Evolutionary conservation across 2,888 invertebrate species (phyloP).

Genomic region (Noctua pronuba): DNA sequence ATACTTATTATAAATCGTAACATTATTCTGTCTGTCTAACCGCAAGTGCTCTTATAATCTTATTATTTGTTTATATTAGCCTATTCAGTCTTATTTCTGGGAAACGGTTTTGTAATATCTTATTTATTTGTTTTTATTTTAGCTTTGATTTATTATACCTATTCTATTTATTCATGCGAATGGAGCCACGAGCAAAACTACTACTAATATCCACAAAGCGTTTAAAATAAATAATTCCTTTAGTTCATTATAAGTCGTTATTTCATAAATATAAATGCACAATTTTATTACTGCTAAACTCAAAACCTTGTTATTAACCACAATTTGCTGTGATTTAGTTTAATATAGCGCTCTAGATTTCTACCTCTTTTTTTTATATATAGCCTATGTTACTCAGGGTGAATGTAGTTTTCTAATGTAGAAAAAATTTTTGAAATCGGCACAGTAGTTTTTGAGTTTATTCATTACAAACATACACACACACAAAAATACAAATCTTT

Average conservation of each 20-base stretch:
- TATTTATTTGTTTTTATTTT: background rate
- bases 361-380: no score
- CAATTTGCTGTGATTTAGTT: background rate
- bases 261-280: background rate
- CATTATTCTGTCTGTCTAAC: background rate
- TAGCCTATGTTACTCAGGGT: no score
- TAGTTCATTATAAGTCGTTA: background rate
- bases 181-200: background rate
- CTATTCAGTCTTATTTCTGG: background rate
- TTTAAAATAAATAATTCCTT: conserved; percentile 17
- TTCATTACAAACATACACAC: no score
- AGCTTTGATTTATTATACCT: background rate
- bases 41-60: background rate
- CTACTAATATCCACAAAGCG: background rate
- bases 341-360: no score
- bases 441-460: no score
- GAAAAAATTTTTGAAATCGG: no score
- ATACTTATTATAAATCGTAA: no score
- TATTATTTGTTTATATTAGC: background rate
- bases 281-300: conserved; percentile 2
- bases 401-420: no score
- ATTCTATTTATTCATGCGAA: background rate
- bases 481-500: no score
- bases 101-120: background rate
- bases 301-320: background rate